Evolutionary conservation across 2,888 invertebrate genomes (phyloP), one percentile per base, ranked within the genome.

Genomic region (Sericinus montela): DNA sequence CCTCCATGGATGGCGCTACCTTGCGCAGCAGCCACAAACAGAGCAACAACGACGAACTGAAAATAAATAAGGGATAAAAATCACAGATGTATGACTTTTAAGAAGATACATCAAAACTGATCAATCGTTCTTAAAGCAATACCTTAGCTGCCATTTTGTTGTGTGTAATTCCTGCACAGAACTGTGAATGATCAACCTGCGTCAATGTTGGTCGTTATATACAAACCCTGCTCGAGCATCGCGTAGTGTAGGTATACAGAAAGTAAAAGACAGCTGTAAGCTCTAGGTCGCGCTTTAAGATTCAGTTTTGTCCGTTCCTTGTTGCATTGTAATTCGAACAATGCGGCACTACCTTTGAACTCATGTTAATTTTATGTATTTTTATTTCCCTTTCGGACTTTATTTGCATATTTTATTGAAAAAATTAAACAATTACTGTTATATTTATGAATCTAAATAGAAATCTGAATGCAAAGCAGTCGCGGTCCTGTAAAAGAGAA

Each of bases 141-240:
- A 88, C 87, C 87, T 88, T 87, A 76, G 85, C 80, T 77, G 85
- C 84, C 87, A 88, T 88, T 86, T 81, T 69, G 75, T 73, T 69
- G 72, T 72, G 79, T 77, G 71, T 74, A 72, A 67, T 72, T 75
- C 75, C 73, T 79, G 75, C 73, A 85, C 81, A 79, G 79, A 70
- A 79, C 79, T 80, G 80, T 68, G 84, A 87, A 83, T 88, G 85
- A 73, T 76, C 67, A 69, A 69, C 74, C 73, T 72, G 62, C 70
- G 62, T 66, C 61, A 59, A 59, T 63, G 65, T 63, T 60, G 74
- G 69, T 68, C 77, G 45, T 78, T 85, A 81, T 77, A 74, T 74
- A 74, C 58, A 60, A 55, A 64, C 75, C 71, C 70, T 67, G 71
- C 60, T 60, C 79, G 76, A 69, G 73, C 69, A 64, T 77, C 77